These are phyloP conservation scores for Conus betulinus DNA, from an alignment of 1,140 invertebrate genomes.

Conservation along the genomic window DNA sequence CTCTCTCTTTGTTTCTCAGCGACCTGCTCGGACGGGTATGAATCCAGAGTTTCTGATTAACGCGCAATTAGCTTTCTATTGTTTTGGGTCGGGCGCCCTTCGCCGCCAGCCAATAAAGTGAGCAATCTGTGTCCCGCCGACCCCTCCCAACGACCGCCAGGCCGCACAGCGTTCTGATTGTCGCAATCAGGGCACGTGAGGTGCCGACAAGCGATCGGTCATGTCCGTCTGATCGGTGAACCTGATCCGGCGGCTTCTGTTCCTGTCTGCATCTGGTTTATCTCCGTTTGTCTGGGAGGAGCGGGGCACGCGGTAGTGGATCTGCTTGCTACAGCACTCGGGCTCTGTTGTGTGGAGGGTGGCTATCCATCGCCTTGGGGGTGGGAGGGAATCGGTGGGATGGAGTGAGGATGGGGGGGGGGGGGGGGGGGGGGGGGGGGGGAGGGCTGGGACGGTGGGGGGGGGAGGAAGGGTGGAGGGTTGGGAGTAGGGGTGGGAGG, in stretches of 20 bases:
- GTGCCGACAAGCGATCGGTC: constrained; percentile 21
- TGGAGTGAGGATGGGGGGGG: too few relatives aligned
- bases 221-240: neutral
- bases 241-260: neutral
- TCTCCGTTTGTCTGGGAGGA: neutral
- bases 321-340: too few relatives aligned
- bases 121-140: constrained; percentile 2
- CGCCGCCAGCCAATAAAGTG: neutral
- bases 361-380: too few relatives aligned
- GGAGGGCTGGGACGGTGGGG: too few relatives aligned
- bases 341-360: too few relatives aligned
- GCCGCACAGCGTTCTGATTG: neutral
- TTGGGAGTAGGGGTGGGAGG: too few relatives aligned
- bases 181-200: constrained; percentile 6
- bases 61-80: neutral
- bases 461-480: too few relatives aligned
- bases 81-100: constrained; percentile 1
- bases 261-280: neutral
- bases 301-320: too few relatives aligned
- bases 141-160: neutral
- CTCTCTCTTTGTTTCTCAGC: too few relatives aligned
- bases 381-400: too few relatives aligned
- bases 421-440: too few relatives aligned
- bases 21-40: neutral
- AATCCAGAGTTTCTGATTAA: neutral